Conservation (phyloP, 2,113 vertebrate species). For the Proterorhinus semilunaris region DNA sequence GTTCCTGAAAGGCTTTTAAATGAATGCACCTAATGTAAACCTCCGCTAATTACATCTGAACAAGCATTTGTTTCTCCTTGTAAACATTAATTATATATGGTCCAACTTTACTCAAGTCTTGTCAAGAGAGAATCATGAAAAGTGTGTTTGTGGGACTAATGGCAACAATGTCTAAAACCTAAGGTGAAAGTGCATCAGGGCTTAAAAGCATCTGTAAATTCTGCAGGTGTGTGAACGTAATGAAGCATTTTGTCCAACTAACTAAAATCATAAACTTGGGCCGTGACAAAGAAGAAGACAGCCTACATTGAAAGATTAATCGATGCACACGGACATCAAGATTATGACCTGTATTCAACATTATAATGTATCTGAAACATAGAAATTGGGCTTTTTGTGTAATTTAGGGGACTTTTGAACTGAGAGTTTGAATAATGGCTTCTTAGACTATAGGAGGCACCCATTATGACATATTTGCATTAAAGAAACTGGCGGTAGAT, state of each 20-base stretch:
- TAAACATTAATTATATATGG: neutral
- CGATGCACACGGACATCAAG: no score
- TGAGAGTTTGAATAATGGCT: no score
- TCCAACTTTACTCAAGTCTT: neutral
- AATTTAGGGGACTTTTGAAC: no score
- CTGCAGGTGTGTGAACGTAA: neutral
- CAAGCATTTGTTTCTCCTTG: neutral
- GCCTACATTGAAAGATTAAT: neutral
- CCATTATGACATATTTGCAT: constrained; percentile 53
- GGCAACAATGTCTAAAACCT: constrained; percentile 28
- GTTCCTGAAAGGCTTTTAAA: neutral
- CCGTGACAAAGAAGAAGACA: neutral
- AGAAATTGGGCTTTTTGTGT: no score
- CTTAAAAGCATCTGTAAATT: neutral
- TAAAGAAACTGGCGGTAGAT: constrained; percentile 18
- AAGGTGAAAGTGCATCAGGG: constrained; percentile 52
- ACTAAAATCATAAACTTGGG: neutral
- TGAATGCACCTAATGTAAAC: neutral
- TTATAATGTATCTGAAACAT: no score
- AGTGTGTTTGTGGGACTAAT: constrained; percentile 35
- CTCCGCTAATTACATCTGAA: neutral
- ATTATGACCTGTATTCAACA: no score
- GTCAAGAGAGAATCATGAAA: constrained; percentile 22
- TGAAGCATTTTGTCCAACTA: neutral
- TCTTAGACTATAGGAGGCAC: constrained; percentile 37